Percentiles rank a stretch among this genome's conserved stretches.
These are phyloP conservation scores for Dinomys branickii DNA, from an alignment of 2,113 vertebrate genomes.

Conservation along the genomic window DNA sequence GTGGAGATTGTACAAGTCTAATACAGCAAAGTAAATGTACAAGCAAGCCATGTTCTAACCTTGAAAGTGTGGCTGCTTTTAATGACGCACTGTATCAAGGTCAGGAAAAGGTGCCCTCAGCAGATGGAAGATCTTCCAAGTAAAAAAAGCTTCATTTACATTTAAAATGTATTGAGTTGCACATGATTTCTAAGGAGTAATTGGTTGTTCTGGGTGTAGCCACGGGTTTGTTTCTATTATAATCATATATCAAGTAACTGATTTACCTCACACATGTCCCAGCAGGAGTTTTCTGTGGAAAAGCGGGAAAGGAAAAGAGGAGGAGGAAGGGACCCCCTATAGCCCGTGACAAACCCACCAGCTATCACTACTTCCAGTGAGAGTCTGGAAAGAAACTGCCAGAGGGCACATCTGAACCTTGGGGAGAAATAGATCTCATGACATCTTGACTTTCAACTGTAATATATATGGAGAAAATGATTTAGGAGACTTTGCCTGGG, in stretches of 20 bases:
- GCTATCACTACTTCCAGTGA: constrained; percentile 46
- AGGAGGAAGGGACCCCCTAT: not conserved
- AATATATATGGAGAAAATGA: not conserved
- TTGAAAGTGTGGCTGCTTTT: constrained; percentile 74
- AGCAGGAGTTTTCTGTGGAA: constrained; percentile 25
- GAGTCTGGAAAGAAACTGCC: not conserved
- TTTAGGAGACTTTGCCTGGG: not conserved
- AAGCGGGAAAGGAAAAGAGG: not conserved
- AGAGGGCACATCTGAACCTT: not conserved
- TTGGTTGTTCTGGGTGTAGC: constrained; percentile 16
- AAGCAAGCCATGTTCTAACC: constrained; percentile 56
- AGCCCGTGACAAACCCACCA: constrained; percentile 1
- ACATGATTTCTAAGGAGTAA: constrained; percentile 46
- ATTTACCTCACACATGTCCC: constrained; percentile 42
- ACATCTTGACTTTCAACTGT: constrained; percentile 2
- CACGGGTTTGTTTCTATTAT: constrained; percentile 43
- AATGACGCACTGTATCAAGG: constrained; percentile 65
- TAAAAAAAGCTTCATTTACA: constrained; percentile 59
- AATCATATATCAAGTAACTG: not conserved
- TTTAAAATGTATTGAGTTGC: constrained; percentile 66
- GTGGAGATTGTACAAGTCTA: not conserved
- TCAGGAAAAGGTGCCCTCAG: constrained; percentile 73
- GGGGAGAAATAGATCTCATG: not conserved
- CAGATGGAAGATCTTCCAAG: constrained; percentile 74
- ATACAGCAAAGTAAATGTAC: constrained; percentile 44